These are phyloP conservation scores for Bhutanitis thaidina DNA, from an alignment of 2,888 invertebrate genomes.

Conservation along the genomic window DNA sequence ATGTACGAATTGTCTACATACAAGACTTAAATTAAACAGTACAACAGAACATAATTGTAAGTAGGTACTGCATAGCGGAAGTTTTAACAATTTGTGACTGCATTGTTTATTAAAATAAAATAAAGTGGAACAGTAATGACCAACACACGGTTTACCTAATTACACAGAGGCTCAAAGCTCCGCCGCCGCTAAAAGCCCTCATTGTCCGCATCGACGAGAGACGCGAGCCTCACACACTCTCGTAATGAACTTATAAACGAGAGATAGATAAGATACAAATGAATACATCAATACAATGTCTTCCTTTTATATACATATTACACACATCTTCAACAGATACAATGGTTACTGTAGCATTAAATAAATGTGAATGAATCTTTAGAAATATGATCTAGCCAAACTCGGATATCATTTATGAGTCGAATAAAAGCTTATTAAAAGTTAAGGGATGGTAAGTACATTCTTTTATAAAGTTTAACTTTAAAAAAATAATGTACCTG, in stretches of 20 bases:
- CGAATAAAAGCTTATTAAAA: no score
- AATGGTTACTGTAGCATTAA: not conserved
- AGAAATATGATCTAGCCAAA: no score
- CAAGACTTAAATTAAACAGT: not conserved
- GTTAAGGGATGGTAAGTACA: no score
- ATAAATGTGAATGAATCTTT: no score
- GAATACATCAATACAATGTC: constrained; percentile 31
- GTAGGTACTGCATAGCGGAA: no score
- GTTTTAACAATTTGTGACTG: not conserved
- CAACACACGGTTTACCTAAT: constrained; percentile 45
- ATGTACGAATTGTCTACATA: no score
- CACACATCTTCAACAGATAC: constrained; percentile 17
- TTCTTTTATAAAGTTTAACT: no score
- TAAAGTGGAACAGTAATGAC: constrained; percentile 22
- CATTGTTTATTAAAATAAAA: not conserved
- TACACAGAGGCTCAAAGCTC: constrained; percentile 53
- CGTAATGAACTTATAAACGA: constrained; percentile 64
- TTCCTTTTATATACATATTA: constrained; percentile 24
- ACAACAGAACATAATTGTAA: no score
- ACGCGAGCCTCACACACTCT: constrained; percentile 45
- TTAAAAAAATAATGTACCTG: no score
- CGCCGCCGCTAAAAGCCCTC: constrained; percentile 53
- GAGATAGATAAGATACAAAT: constrained; percentile 34
- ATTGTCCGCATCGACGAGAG: constrained; percentile 51
- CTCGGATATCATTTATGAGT: no score